Evolutionary conservation across 1,140 invertebrate genomes (phyloP).

Genomic region (Dendrolimus punctatus): DNA sequence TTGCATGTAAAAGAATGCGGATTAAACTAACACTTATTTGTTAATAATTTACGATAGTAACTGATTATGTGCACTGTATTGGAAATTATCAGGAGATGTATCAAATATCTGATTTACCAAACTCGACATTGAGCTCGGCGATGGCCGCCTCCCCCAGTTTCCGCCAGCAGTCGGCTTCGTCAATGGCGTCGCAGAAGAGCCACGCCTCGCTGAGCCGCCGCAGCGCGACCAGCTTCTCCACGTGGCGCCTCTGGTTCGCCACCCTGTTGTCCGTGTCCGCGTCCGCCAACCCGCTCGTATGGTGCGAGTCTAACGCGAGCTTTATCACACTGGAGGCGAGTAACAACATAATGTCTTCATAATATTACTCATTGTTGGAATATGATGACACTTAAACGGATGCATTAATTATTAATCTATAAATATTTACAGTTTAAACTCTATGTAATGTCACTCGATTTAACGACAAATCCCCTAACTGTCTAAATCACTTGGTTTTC

Average conservation of each 20-base stretch:
- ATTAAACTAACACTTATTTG: too few species aligned
- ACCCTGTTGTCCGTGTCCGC: slow-evolving; percentile 49
- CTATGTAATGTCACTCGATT: too few species aligned
- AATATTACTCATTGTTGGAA: too few species aligned
- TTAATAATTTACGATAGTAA: too few species aligned
- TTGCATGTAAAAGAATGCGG: too few species aligned
- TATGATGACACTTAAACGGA: too few species aligned
- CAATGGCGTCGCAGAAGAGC: slow-evolving; percentile 85
- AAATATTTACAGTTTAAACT: too few species aligned
- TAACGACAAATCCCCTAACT: too few species aligned
- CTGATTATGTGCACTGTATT: too few species aligned
- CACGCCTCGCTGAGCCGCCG: slow-evolving; percentile 89
- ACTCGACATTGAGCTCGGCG: slow-evolving; percentile 87
- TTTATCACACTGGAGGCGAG: slow-evolving; percentile 50
- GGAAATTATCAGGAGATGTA: neutral
- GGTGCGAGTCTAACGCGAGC: slow-evolving; percentile 70
- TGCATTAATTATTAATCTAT: too few species aligned
- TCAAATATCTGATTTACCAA: slow-evolving; percentile 74
- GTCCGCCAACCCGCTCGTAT: slow-evolving; percentile 60
- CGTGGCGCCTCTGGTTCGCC: slow-evolving; percentile 53
- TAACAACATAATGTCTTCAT: too few species aligned
- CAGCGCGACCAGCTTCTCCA: slow-evolving; percentile 64
- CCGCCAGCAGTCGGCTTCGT: slow-evolving; percentile 82
- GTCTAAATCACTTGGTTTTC: too few species aligned
- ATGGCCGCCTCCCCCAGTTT: slow-evolving; percentile 87